phyloP scores from a whole-genome alignment of 2,113 vertebrate genomes.

The Rhinolophus sinicus region DNA sequence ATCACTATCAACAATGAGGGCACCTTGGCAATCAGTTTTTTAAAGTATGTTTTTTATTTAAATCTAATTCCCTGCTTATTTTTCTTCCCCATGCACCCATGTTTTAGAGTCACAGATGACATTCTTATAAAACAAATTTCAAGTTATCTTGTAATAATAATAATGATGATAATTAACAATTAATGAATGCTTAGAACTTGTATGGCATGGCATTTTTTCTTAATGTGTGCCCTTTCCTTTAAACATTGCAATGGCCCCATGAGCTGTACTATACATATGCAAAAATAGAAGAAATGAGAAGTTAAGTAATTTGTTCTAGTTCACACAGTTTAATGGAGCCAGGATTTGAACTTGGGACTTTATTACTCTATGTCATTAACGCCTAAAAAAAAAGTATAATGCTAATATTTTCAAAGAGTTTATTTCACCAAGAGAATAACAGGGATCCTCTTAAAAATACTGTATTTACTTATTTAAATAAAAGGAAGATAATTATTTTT shows the following conservation, averaged over 20 bases:
- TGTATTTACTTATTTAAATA: not conserved
- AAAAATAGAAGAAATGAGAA: not conserved
- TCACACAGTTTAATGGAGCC: not conserved
- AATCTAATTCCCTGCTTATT: not conserved
- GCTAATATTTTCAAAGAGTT: not conserved
- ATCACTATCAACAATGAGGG: not conserved
- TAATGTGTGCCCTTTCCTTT: not conserved
- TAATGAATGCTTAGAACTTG: not conserved
- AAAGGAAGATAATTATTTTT: not conserved
- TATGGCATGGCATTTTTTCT: not conserved
- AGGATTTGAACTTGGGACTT: not conserved
- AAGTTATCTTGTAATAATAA: not conserved
- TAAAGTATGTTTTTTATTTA: not conserved
- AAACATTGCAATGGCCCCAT: not conserved
- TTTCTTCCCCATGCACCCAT: not conserved
- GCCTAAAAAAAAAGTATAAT: not conserved
- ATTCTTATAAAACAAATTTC: not conserved
- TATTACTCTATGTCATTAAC: not conserved
- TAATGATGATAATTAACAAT: not conserved
- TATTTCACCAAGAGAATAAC: not conserved
- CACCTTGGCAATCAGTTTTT: not conserved
- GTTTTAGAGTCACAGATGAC: not conserved
- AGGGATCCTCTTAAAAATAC: not conserved
- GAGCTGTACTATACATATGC: not conserved
- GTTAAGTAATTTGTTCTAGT: not conserved